These are phyloP conservation scores for Pristionchus japonicus DNA, from an alignment of 2,888 invertebrate species.

Conservation along the genomic window DNA sequence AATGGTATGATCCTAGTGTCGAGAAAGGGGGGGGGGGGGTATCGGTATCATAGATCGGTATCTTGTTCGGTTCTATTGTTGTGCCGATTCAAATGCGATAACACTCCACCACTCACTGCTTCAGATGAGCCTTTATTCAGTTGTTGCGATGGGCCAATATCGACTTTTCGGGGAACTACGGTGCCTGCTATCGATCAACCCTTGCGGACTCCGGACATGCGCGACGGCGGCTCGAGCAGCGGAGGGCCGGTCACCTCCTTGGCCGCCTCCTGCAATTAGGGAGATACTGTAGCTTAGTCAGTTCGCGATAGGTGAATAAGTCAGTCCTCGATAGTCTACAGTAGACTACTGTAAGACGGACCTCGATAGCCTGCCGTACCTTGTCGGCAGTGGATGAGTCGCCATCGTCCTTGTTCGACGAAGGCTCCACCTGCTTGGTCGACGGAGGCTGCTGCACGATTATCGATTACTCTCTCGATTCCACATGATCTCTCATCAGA, in stretches of 20 bases:
- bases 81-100: neutral
- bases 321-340: no score
- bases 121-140: slow-evolving; percentile 41
- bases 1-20: no score
- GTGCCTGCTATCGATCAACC: neutral
- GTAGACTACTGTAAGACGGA: no score
- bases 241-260: neutral
- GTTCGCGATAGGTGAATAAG: neutral
- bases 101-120: neutral
- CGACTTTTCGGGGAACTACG: neutral
- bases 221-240: neutral
- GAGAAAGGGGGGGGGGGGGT: no score
- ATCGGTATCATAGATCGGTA: no score
- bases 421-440: slow-evolving; percentile 4
- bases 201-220: neutral
- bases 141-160: slow-evolving; percentile 28
- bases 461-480: neutral
- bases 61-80: no score
- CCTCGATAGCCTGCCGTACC: slow-evolving; percentile 28
- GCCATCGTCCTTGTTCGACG: neutral
- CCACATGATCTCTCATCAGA: neutral
- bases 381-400: slow-evolving; percentile 10
- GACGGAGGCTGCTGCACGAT: neutral
- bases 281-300: no score
- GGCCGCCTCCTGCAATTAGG: neutral